Conservation (phyloP, 1,140 invertebrate genomes). For the Tigriopus japonicus region DNA sequence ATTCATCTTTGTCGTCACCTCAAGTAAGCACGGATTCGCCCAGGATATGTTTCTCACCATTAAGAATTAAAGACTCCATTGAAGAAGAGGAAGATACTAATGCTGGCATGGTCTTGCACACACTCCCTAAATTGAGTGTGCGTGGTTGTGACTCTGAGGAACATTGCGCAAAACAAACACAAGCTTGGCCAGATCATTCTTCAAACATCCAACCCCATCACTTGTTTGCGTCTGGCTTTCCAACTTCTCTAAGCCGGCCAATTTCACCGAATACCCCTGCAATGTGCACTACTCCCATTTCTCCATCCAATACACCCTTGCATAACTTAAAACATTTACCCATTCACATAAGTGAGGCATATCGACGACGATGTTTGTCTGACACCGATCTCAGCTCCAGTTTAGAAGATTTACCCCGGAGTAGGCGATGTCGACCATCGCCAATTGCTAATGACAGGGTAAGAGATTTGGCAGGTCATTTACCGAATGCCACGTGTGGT, state of each 20-base stretch:
- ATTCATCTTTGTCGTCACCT: conserved; percentile 29
- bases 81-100: conserved; percentile 25
- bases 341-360: conserved; percentile 28
- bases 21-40: conserved; percentile 31
- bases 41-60: conserved; percentile 35
- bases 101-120: conserved; percentile 16
- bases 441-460: conserved; percentile 3
- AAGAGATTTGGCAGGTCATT: conserved; percentile 22
- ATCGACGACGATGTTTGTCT: conserved; percentile 40
- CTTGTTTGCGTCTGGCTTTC: conserved; percentile 15
- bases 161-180: conserved; percentile 22
- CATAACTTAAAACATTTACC: conserved; percentile 33
- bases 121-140: conserved; percentile 19
- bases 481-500: conserved; percentile 21
- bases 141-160: conserved; percentile 19
- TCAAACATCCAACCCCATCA: conserved; percentile 20
- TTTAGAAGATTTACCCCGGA: conserved; percentile 15
- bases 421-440: conserved; percentile 27
- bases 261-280: conserved; percentile 18
- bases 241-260: conserved; percentile 17
- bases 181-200: conserved; percentile 17
- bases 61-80: conserved; percentile 32
- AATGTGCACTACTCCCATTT: conserved; percentile 31
- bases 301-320: conserved; percentile 25
- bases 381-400: conserved; percentile 39